Base-by-base conservation (phyloP, 2,888 invertebrate genomes). In the Stenchaetothrips biformis region DNA sequence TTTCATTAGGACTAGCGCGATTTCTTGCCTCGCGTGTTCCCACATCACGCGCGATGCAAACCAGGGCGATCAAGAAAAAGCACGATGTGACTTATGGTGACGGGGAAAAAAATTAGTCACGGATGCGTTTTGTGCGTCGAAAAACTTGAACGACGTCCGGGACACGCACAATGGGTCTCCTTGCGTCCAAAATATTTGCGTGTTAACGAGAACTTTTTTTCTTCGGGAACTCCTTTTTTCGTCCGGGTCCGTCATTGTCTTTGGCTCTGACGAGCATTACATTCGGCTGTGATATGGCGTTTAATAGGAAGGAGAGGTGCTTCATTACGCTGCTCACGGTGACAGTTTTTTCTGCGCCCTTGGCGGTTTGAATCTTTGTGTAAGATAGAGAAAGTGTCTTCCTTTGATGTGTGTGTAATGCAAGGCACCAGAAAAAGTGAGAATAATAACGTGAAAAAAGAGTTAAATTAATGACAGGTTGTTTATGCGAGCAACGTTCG, bases 251-350 rank as follows among this genome's bases (percentile, higher is more conserved):
- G 37, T 67, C 21, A 21, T 67, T 21, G 67, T 74, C 67, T 21
- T n/a, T 8, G 11, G 67, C 67, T 25, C n/a, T 74, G 67, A 74
- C 67, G 67, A 74, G 67, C 67, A 25, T 74, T 11, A 25, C 67
- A 74, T 74, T 74, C 25, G 67, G 67, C 67, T 74, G 67, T 74
- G 67, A 74, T 74, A 21, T 74, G 67, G 67, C 67, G 67, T 74
- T 74, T 74, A 74, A 74, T 74, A 74, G 9, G 67, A 74, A 59
- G 25, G 67, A 74, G 67, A 74, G 67, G 67, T 74, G 25, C 67
- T 74, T 74, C 67, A 74, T 74, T 74, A 74, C 67, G 37, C 37
- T 37, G 37, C 67, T 11, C 21, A 74, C 67, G 67, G 25, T 6
- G 59, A 74, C 8, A 11, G 25, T 25, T 74, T 21, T 74, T 74